Base-by-base conservation (phyloP, 2,888 invertebrate genomes). In the Portevinia maculata region DNA sequence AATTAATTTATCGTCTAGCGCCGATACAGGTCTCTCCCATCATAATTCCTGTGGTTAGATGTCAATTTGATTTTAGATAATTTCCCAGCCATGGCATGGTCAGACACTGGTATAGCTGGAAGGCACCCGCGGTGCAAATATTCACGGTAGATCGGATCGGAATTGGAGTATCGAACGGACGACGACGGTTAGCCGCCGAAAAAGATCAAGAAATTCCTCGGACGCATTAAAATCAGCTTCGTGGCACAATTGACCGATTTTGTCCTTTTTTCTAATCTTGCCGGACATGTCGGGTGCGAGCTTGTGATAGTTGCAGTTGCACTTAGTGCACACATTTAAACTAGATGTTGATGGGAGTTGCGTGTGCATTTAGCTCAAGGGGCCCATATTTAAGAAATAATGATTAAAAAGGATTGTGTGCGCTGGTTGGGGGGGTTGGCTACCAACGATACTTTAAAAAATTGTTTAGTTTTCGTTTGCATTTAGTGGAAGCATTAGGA, bases 1-100 rank as follows among this genome's bases (percentile, higher is more conserved):
- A 76, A 76, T 71, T 70, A 76, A 76, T 71, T 65, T 70, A 76
- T 83, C 70, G 71, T 73, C 76, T 76, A 76, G 71, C 81, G 65
- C 76, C 65, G 76, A 71, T 70, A 65, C 65, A 44, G 83, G 65
- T 71, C 76, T 50, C 59, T 78, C 30, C 76, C 76, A 67, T 83
- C 83, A 70, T 71, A 83, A 83, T 76, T 83, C 78, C 83, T 83
- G 83, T 65, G 76, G 83, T 83, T 67, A 62, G 76, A 76, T 65
- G 83, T 78, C 83, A 83, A 57, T 67, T 78, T 62, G 71, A 83
- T 83, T 83, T 83, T 57, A 78, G 76, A 76, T 83, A 78, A 71
- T 55, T 73, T 71, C 37, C 41, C 21, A 34, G 65, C 44, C 11
- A 17, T 19, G 44, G 34, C 9, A 34, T 34, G 24, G 24, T 3